Percentiles rank a stretch among this genome's conserved stretches.
Evolutionary conservation across 2,888 invertebrate species (phyloP).

Genomic region (Nomada ruficornis): DNA sequence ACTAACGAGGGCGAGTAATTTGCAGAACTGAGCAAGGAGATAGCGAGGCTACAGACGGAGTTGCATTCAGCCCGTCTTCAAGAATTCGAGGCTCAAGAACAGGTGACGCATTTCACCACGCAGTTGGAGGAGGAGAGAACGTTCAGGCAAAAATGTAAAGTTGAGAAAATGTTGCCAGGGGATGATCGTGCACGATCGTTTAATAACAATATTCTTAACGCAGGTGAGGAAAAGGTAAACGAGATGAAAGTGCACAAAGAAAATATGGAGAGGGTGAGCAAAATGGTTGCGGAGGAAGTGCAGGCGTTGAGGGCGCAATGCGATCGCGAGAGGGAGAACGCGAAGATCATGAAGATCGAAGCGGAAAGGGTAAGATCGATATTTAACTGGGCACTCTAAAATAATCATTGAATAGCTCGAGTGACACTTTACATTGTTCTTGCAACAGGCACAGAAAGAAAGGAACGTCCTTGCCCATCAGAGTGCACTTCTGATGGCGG

Average conservation of each 20-base stretch:
- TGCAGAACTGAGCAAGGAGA: slow-evolving; percentile 87
- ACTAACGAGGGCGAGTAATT: slow-evolving; percentile 17
- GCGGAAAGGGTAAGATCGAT: slow-evolving; percentile 81
- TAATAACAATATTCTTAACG: not conserved
- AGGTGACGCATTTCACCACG: slow-evolving; percentile 80
- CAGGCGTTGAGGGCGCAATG: slow-evolving; percentile 87
- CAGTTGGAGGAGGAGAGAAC: slow-evolving; percentile 86
- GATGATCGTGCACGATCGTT: not conserved
- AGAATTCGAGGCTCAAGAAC: slow-evolving; percentile 90
- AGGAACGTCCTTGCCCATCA: slow-evolving; percentile 88
- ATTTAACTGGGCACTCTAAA: not conserved
- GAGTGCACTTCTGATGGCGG: slow-evolving; percentile 88
- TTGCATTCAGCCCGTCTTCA: slow-evolving; percentile 87
- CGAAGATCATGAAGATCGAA: slow-evolving; percentile 83
- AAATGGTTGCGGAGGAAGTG: slow-evolving; percentile 88
- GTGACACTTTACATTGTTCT: no score
- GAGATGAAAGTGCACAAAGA: slow-evolving; percentile 84
- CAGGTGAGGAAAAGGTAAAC: slow-evolving; percentile 66
- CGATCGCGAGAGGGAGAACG: slow-evolving; percentile 87
- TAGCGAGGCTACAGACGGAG: slow-evolving; percentile 89
- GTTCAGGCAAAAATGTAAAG: slow-evolving; percentile 76
- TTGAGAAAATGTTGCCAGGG: slow-evolving; percentile 10
- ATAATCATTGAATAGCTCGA: not conserved
- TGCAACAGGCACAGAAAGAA: slow-evolving; percentile 87
- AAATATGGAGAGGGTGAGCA: slow-evolving; percentile 88